Base-by-base conservation (phyloP, 1,140 invertebrate genomes). In the Tetramorium alpestre region DNA sequence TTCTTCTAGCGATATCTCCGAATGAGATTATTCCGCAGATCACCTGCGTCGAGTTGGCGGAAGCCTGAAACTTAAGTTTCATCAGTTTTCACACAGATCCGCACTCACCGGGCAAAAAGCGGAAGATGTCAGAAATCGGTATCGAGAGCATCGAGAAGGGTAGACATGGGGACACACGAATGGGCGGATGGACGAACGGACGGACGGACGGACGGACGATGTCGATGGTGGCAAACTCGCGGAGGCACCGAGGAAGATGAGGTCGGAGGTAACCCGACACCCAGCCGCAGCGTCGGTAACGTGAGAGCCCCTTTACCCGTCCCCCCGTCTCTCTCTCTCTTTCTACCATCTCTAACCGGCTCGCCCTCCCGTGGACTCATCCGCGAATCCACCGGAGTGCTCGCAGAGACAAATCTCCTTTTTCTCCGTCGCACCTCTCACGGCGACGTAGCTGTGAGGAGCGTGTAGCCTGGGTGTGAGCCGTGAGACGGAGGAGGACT, bases 211-310 rank as follows among this genome's bases (percentile, higher is more conserved):
- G 87, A 91, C 88, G 91, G 85, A 90, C 88, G 92, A 93, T 89
- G 89, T 92, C 91, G 91, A 93, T 94, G 93, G 93, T 93, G 93
- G 94, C 93, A 94, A 94, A 94, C 92, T 93, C 92, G 91, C 93
- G 90, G 92, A 93, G 93, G 93, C 91, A 93, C 91, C 91, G 88
- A 94, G 91, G 91, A 93, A 93, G 92, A 94, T 93, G 93, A 94
- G 91, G 92, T 93, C 91, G 92, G 90, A 88, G 90, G 91, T 92
- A 93, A 94, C 91, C 90, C 78, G 93, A 94, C 92, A 94, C 92
- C 91, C 87, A 90, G 93, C 93, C 92, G 91, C 93, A 93, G 88
- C 91, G 93, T 91, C 89, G 92, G 93, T 94, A 93, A 93, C 92
- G 93, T 93, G 93, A 93, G 91, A 93, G 87, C 92, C 91, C 90